Evolutionary conservation across 2,113 vertebrate species (phyloP).

Genomic region (Coryphaenoides rupestris): DNA sequence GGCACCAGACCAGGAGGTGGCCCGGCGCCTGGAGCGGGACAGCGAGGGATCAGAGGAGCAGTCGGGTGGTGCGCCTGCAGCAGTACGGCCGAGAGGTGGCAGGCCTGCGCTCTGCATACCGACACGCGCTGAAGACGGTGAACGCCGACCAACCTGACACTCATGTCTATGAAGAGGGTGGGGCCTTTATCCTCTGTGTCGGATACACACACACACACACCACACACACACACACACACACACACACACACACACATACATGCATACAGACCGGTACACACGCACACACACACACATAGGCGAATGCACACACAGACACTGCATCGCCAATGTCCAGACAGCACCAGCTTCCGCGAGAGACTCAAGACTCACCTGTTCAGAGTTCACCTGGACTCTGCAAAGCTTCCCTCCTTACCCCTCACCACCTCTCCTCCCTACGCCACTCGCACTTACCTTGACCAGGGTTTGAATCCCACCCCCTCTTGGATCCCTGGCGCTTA

Average conservation of each 20-base stretch:
- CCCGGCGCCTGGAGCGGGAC: constrained; percentile 60
- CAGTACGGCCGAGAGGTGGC: constrained; percentile 72
- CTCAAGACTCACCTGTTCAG: too few relatives aligned
- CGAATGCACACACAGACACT: too few relatives aligned
- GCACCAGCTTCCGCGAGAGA: not conserved
- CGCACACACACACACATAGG: too few relatives aligned
- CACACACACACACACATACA: constrained; percentile 11
- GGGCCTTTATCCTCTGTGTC: not conserved
- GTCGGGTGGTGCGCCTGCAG: constrained; percentile 61
- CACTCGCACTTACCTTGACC: too few relatives aligned
- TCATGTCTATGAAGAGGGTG: constrained; percentile 86
- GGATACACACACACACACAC: not conserved
- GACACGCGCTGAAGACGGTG: constrained; percentile 72
- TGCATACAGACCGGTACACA: not conserved
- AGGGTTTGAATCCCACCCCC: too few relatives aligned
- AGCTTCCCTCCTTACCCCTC: too few relatives aligned
- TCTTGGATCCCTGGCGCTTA: too few relatives aligned
- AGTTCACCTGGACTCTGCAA: too few relatives aligned
- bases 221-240: not conserved
- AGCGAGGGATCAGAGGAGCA: constrained; percentile 68
- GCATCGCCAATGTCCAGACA: not conserved
- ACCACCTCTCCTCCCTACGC: too few relatives aligned
- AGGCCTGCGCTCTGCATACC: constrained; percentile 72
- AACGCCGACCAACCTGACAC: constrained; percentile 80
- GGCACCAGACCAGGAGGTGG: constrained; percentile 59